These are phyloP conservation scores for Eupithecia insigniata DNA, from an alignment of 2,888 invertebrate species.

Conservation along the genomic window DNA sequence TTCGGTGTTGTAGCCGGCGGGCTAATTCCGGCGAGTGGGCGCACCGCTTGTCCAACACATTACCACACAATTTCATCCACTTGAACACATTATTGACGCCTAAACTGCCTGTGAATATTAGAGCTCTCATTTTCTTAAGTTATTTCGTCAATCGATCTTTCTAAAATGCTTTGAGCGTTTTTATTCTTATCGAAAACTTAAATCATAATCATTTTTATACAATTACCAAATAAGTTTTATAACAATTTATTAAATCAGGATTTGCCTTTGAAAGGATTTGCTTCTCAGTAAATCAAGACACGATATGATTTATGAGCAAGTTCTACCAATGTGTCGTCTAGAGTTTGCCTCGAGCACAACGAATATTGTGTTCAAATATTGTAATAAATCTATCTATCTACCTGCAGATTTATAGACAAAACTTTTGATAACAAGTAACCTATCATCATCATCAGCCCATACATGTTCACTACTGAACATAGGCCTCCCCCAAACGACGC, in stretches of 20 bases:
- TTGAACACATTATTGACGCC: slow-evolving; percentile 54
- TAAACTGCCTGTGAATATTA: slow-evolving; percentile 39
- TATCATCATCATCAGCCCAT: no score
- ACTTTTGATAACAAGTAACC: neutral
- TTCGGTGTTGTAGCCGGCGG: slow-evolving; percentile 46
- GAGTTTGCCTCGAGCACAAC: slow-evolving; percentile 15
- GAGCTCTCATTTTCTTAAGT: slow-evolving; percentile 32
- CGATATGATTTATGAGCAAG: slow-evolving; percentile 11
- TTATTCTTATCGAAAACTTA: slow-evolving; percentile 6
- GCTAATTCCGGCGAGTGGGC: slow-evolving; percentile 57
- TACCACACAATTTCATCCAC: slow-evolving; percentile 76
- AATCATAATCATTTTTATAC: slow-evolving; percentile 37
- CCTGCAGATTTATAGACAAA: neutral
- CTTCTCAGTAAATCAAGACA: slow-evolving; percentile 16
- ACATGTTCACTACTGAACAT: no score
- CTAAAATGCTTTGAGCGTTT: slow-evolving; percentile 23
- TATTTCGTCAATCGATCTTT: slow-evolving; percentile 31
- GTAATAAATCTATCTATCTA: neutral
- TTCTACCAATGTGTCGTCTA: slow-evolving; percentile 7
- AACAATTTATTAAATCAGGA: neutral
- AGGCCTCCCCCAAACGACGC: no score
- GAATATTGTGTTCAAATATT: neutral
- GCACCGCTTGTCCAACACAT: slow-evolving; percentile 69
- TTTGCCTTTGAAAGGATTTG: neutral
- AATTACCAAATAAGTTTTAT: slow-evolving; percentile 1